phyloP scores from a whole-genome alignment of 2,113 vertebrate species.

The Onychostruthus taczanowskii region DNA sequence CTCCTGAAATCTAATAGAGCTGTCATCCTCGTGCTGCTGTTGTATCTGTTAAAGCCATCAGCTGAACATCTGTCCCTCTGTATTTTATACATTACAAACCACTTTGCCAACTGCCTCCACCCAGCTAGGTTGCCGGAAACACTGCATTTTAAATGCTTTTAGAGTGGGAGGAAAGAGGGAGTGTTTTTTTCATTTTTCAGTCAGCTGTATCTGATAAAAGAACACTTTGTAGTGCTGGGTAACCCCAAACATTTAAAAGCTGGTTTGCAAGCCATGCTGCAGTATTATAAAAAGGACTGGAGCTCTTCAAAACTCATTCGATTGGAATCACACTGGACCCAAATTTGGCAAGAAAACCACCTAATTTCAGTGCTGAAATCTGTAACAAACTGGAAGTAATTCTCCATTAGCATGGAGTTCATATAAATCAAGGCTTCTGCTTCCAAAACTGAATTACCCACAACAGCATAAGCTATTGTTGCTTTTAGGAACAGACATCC shows the following conservation, averaged over 20 bases:
- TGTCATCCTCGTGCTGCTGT: conserved; percentile 16
- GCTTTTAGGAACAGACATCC: conserved; percentile 19
- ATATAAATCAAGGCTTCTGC: conserved; percentile 36
- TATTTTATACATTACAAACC: not conserved
- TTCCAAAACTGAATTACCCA: conserved; percentile 33
- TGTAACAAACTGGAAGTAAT: conserved; percentile 51
- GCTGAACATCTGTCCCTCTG: conserved; percentile 16
- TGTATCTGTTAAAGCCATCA: conserved; percentile 32
- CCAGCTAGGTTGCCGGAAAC: conserved; percentile 16
- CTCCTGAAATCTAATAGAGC: conserved; percentile 54
- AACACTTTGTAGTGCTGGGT: conserved; percentile 40
- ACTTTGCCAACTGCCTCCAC: conserved; percentile 20
- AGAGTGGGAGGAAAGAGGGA: conserved; percentile 38
- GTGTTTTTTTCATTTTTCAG: conserved; percentile 48
- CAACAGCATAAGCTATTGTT: conserved; percentile 25
- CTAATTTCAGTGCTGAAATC: conserved; percentile 40
- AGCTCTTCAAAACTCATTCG: not conserved
- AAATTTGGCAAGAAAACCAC: conserved; percentile 30
- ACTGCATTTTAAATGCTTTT: not conserved
- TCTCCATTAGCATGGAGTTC: conserved; percentile 25
- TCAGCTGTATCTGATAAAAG: conserved; percentile 62
- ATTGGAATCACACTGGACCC: not conserved
- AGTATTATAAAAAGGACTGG: not conserved
- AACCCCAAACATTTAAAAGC: conserved; percentile 47
- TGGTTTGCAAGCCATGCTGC: not conserved